Evolutionary conservation across 2,113 vertebrate species (phyloP).

Genomic region (Sylvilagus bachmani): DNA sequence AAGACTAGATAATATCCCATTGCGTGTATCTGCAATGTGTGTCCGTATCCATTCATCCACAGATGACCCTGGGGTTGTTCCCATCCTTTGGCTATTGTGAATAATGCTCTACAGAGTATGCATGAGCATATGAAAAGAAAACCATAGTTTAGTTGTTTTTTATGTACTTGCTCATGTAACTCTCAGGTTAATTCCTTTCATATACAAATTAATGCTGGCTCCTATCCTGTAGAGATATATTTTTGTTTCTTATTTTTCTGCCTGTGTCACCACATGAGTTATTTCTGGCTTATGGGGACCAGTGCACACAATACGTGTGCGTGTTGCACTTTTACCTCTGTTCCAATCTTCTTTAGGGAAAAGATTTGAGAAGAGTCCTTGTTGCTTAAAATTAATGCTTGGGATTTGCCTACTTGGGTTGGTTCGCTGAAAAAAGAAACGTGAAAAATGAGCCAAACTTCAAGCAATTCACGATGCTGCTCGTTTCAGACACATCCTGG

Average conservation of each 20-base stretch:
- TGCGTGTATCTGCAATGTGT: not conserved
- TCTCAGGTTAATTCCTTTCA: not conserved
- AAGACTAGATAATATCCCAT: not conserved
- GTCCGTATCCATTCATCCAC: not conserved
- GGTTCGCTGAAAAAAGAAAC: constrained; percentile 6
- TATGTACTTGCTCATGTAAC: not conserved
- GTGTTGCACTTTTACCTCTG: not conserved
- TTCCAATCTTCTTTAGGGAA: not conserved
- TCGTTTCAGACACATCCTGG: not conserved
- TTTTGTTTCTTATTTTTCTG: not conserved
- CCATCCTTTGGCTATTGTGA: not conserved
- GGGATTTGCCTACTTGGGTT: not conserved
- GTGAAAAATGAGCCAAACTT: not conserved
- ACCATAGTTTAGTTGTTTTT: accelerated
- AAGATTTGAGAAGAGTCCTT: not conserved
- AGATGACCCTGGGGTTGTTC: not conserved
- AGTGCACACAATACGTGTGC: not conserved
- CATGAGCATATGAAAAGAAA: not conserved
- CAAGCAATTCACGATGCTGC: not conserved
- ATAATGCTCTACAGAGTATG: not conserved
- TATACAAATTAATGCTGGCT: not conserved
- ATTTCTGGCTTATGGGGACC: not conserved
- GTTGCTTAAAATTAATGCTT: not conserved
- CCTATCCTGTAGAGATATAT: not conserved
- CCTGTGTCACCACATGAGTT: not conserved